Conservation (phyloP, 2,113 vertebrate genomes). For the Oncorhynchus masou region DNA sequence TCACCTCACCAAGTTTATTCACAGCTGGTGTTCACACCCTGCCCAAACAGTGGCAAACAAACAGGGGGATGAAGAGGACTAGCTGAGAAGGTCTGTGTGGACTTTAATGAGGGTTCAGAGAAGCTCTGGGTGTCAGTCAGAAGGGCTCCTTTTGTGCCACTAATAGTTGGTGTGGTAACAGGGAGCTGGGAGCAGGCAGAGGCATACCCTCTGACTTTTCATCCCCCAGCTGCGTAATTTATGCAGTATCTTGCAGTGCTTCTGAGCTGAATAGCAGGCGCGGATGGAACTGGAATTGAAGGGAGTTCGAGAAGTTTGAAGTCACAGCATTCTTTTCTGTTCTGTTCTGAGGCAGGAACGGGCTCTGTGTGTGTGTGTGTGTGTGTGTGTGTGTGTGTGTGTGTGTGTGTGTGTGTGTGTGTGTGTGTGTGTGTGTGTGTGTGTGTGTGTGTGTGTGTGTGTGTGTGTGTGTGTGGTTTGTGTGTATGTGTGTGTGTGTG, state of each 20-base stretch:
- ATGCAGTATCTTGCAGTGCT: conserved; percentile 67
- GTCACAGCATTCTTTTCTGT: conserved; percentile 7
- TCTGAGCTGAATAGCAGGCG: conserved; percentile 53
- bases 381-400: conserved; percentile 5
- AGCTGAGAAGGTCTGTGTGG: neutral
- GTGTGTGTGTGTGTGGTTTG: neutral
- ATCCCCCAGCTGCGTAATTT: conserved; percentile 62
- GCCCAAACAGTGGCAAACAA: conserved; percentile 4
- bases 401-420: neutral
- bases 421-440: neutral
- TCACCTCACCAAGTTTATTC: too few species aligned
- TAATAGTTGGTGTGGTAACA: conserved; percentile 12
- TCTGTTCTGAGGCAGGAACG: too few species aligned
- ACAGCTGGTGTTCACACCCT: neutral
- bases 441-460: neutral
- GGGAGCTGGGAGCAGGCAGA: neutral
- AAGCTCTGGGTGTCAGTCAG: conserved; percentile 13
- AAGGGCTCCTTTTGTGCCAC: conserved; percentile 31
- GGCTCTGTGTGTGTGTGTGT: neutral
- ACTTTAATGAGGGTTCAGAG: conserved; percentile 19
- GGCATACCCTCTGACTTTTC: conserved; percentile 9
- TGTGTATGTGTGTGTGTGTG: neutral
- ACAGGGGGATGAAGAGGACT: neutral
- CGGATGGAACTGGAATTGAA: conserved; percentile 58
- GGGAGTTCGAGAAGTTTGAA: conserved; percentile 29